Percentiles rank a stretch among this genome's conserved stretches.
Conservation (phyloP, 30 jellyfish, hydroid and myxozoan species). For the Haliclystus octoradiatus region DNA sequence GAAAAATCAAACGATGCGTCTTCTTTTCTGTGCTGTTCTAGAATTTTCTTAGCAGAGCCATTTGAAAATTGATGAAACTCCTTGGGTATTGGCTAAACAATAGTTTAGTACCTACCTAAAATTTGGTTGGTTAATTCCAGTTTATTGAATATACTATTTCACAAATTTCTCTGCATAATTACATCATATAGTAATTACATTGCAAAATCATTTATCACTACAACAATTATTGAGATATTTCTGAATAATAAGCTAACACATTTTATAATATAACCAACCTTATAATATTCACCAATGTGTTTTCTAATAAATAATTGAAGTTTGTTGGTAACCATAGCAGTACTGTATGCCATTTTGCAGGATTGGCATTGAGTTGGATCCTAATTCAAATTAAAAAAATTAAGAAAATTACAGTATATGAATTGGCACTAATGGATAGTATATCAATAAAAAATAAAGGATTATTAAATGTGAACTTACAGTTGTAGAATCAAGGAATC, state of each 20-base stretch:
- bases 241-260: no score
- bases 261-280: no score
- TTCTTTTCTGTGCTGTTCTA: no score
- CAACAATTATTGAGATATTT: no score
- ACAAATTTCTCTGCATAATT: not conserved
- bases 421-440: no score
- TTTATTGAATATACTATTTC: not conserved
- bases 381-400: not conserved
- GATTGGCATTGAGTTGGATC: conserved; percentile 41
- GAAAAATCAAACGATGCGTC: no score
- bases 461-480: not conserved
- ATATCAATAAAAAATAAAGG: not conserved
- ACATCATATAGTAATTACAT: no score
- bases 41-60: no score
- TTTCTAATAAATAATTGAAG: conserved; percentile 44
- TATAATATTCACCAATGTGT: conserved; percentile 36
- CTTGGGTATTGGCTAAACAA: no score
- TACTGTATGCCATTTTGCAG: conserved; percentile 24
- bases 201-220: no score
- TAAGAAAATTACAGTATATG: not conserved
- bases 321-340: conserved; percentile 13
- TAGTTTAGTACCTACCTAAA: no score
- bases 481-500: conserved; percentile 34
- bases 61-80: no score
- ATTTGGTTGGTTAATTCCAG: not conserved